A percentile compares a stretch with the other conserved stretches of the same genome.
phyloP scores from a whole-genome alignment of 2,113 vertebrate genomes.

The Kobus ellipsiprymnus region DNA sequence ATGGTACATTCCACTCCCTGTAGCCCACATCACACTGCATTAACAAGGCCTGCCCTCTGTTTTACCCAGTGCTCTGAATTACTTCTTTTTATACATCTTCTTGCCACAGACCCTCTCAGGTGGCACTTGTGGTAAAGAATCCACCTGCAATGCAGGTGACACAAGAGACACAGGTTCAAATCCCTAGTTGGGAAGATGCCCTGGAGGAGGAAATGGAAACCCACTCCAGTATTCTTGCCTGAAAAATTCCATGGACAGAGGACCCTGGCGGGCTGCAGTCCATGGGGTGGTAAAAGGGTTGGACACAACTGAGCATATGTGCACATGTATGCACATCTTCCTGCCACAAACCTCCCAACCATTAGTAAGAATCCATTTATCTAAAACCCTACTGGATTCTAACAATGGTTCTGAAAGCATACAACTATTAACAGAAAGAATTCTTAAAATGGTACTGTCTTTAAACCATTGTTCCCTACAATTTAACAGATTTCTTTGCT shows the following conservation, averaged over 20 bases:
- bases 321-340: background rate
- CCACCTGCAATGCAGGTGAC: background rate
- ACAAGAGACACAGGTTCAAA: background rate
- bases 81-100: background rate
- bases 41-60: background rate
- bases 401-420: background rate
- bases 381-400: background rate
- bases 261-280: background rate
- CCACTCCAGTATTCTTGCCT: background rate
- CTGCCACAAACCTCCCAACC: background rate
- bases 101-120: background rate
- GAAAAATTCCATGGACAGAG: background rate
- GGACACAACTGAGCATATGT: background rate
- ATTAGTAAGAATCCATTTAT: background rate
- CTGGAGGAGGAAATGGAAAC: background rate
- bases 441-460: background rate
- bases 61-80: background rate
- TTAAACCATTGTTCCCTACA: background rate
- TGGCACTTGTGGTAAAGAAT: background rate
- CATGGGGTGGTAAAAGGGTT: background rate
- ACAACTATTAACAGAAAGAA: background rate
- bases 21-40: accelerated
- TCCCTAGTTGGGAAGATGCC: background rate
- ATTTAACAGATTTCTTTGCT: background rate
- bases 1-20: background rate